Conservation (phyloP, 2,113 vertebrate genomes). For the Zosterops japonicus region DNA sequence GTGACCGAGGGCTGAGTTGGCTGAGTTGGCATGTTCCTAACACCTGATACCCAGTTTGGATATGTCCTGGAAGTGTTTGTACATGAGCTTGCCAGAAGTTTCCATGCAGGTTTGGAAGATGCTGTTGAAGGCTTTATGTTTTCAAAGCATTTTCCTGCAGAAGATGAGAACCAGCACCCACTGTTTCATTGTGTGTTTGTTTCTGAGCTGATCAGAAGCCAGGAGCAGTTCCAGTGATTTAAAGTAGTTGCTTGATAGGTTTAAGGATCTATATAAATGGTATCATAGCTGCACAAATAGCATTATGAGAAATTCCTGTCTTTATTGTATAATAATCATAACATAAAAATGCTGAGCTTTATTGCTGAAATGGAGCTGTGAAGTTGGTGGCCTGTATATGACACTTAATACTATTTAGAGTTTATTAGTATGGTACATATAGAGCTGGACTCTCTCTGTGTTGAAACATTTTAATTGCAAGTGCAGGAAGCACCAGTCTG, state of each 20-base stretch:
- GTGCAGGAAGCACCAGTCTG: not conserved
- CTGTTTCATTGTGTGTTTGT: not conserved
- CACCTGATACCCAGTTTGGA: not conserved
- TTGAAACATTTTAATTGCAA: not conserved
- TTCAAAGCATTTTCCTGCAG: not conserved
- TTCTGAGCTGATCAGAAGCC: not conserved
- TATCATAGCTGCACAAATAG: not conserved
- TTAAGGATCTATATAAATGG: conserved; percentile 20
- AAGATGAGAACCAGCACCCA: not conserved
- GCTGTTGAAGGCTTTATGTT: not conserved
- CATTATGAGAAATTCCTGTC: not conserved
- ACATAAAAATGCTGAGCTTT: not conserved
- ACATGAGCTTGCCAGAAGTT: not conserved
- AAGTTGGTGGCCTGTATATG: not conserved
- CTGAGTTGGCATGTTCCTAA: not conserved
- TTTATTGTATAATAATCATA: conserved; percentile 37
- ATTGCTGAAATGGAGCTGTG: not conserved
- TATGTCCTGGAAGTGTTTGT: not conserved
- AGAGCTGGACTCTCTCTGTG: not conserved
- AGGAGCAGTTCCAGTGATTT: conserved; percentile 3
- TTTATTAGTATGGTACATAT: not conserved
- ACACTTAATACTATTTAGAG: not conserved
- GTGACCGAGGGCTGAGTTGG: not conserved
- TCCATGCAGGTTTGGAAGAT: not conserved
- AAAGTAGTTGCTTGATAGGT: not conserved